Evolutionary conservation across 1,140 invertebrate species (phyloP), one percentile per base, ranked within the genome.

Genomic region (Mactra quadrangularis): DNA sequence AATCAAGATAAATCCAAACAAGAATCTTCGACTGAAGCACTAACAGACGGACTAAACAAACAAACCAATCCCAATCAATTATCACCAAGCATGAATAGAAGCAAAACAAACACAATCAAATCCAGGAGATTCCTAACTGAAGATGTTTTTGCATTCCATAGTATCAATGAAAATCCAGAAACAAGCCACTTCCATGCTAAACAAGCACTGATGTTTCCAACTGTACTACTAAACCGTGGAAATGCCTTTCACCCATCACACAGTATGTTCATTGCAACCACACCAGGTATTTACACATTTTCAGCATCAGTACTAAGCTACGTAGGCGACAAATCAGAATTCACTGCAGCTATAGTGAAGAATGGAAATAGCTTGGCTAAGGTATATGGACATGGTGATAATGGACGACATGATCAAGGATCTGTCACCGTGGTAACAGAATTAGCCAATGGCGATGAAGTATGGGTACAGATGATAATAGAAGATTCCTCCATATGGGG

Each of bases 201-300:
- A 6, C 19, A 27, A 29, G 31, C 6, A 6, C 25, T 57, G 7
- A 3, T 60, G 31, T 60, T 60, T 31, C 27, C 29, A 35, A 60
- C 11, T 17, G 57, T 60, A 15, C 33, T 35, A n/a, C 17, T 60
- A 19, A 60, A 60, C n/a, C 3, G 57, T n/a, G n/a, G 31, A 3
- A n/a, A 13, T 4, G 57, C 57, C 9, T 17, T 35, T 11, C 57
- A 60, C 57, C 7, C 3, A 13, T 33, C 29, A n/a, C 31, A 35
- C 9, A n/a, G 17, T 9, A 9, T 31, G 13, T 35, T 60, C 19
- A 60, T 60, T 33, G 57, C 57, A 3, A 31, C 31, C 9, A 60
- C 19, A 27, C 57, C 57, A 60, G 52, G 52, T 11, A n/a, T 52
- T 19, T 72, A 72, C 15, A 2, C n/a, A 22, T 72, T 72, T 55